Evolutionary conservation across 2,888 invertebrate species (phyloP).

Genomic region (Drosophila austrosaltans): DNA sequence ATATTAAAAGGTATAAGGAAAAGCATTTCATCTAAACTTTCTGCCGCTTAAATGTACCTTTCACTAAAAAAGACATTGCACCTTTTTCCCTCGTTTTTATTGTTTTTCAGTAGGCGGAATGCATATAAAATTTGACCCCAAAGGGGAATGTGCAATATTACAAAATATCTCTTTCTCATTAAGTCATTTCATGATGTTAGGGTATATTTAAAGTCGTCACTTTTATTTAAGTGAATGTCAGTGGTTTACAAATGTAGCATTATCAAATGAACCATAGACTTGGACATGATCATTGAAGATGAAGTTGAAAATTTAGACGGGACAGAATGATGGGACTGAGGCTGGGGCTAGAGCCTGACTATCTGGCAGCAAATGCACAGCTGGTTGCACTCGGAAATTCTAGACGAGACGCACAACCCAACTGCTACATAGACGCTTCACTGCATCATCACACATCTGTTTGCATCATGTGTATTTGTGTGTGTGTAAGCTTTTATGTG

Average conservation of each 20-base stretch:
- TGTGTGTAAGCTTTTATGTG: conserved; percentile 63
- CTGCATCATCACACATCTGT: not conserved
- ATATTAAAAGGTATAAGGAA: too few relatives aligned
- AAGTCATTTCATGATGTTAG: not conserved
- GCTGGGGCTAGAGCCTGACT: not conserved
- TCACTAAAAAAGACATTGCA: too few relatives aligned
- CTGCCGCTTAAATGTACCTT: too few relatives aligned
- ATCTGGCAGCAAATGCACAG: conserved; percentile 16
- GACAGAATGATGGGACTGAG: not conserved
- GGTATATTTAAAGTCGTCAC: conserved; percentile 5
- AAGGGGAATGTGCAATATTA: too few relatives aligned
- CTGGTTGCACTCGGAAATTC: conserved; percentile 30
- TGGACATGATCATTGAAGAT: conserved; percentile 18
- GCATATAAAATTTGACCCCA: too few relatives aligned
- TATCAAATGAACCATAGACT: conserved; percentile 16
- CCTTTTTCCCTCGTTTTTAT: too few relatives aligned
- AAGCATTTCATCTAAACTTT: too few relatives aligned
- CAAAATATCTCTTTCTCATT: too few relatives aligned
- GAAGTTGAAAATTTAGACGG: conserved; percentile 10
- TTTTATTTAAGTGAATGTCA: not conserved
- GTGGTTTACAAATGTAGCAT: not conserved
- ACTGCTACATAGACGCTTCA: not conserved
- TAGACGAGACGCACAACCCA: conserved; percentile 12
- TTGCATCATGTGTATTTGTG: conserved; percentile 20
- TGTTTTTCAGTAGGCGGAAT: too few relatives aligned